These are phyloP conservation scores for Parasteatoda lunata DNA, from an alignment of 2,888 invertebrate species.

Conservation along the genomic window DNA sequence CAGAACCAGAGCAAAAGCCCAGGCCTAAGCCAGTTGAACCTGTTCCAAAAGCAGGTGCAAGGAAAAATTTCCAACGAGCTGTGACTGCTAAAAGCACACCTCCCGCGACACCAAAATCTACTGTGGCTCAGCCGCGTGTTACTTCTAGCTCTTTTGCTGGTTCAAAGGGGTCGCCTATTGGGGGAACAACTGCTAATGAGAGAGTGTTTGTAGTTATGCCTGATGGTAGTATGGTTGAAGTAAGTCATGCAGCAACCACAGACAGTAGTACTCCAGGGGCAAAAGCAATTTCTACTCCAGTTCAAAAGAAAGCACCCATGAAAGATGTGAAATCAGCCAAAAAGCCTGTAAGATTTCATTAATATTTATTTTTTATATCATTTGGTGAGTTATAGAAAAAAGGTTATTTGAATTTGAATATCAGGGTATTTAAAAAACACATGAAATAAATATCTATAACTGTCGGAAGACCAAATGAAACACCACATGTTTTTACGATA, in stretches of 20 bases:
- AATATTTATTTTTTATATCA: background rate
- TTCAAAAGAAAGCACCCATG: background rate
- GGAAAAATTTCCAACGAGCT: constrained; percentile 47
- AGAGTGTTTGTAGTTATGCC: constrained; percentile 67
- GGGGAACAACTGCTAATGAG: constrained; percentile 22
- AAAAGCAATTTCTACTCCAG: background rate
- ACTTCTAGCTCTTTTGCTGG: background rate
- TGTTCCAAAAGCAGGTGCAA: constrained; percentile 43
- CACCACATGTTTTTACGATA: too few relatives aligned
- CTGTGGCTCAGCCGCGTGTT: background rate
- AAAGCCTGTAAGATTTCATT: background rate
- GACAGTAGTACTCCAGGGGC: constrained; percentile 11
- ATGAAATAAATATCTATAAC: too few relatives aligned
- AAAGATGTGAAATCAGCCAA: background rate
- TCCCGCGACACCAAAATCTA: background rate
- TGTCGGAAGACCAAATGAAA: too few relatives aligned
- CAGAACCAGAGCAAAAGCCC: constrained; percentile 11
- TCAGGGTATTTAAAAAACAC: too few relatives aligned
- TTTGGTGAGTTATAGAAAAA: background rate
- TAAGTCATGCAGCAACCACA: constrained; percentile 37
- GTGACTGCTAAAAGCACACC: constrained; percentile 21
- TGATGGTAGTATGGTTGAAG: constrained; percentile 67
- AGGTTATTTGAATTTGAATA: too few relatives aligned
- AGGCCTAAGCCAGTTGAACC: constrained; percentile 6
- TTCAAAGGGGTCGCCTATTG: background rate